A percentile compares a stretch with the other conserved stretches of the same genome.
phyloP scores from a whole-genome alignment of 2,888 invertebrate species.

The Orthosia gothica region DNA sequence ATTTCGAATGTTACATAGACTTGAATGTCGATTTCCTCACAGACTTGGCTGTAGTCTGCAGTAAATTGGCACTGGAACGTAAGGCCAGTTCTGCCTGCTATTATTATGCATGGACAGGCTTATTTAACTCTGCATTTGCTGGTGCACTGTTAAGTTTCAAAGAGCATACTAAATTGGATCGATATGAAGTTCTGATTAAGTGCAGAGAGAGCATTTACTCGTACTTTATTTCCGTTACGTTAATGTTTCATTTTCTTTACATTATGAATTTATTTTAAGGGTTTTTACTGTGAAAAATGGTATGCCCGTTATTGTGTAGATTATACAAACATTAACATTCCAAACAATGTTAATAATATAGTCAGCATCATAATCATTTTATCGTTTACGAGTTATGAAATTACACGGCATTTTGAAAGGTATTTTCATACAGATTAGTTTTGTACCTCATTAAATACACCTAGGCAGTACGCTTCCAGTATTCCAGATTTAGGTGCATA shows the following conservation, averaged over 20 bases:
- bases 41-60: constrained; percentile 25
- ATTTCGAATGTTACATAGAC: constrained; percentile 20
- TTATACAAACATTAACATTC: neutral
- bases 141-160: constrained; percentile 44
- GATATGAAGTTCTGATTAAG: constrained; percentile 31
- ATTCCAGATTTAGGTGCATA: neutral
- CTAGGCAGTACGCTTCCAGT: neutral
- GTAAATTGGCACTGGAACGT: constrained; percentile 37
- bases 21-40: constrained; percentile 19
- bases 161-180: constrained; percentile 42
- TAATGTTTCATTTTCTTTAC: constrained; percentile 2
- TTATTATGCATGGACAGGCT: constrained; percentile 38
- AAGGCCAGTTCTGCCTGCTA: constrained; percentile 20
- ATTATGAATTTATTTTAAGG: neutral
- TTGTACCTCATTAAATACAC: neutral
- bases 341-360: neutral
- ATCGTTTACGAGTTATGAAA: too few species aligned
- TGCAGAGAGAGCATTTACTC: neutral
- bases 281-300: neutral
- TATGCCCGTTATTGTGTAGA: neutral
- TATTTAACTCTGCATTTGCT: constrained; percentile 29
- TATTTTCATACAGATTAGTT: neutral
- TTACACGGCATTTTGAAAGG: too few species aligned
- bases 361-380: too few species aligned
- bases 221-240: neutral